These are phyloP conservation scores for Apodemus speciosus DNA, from an alignment of 2,113 vertebrate genomes.

Conservation along the genomic window DNA sequence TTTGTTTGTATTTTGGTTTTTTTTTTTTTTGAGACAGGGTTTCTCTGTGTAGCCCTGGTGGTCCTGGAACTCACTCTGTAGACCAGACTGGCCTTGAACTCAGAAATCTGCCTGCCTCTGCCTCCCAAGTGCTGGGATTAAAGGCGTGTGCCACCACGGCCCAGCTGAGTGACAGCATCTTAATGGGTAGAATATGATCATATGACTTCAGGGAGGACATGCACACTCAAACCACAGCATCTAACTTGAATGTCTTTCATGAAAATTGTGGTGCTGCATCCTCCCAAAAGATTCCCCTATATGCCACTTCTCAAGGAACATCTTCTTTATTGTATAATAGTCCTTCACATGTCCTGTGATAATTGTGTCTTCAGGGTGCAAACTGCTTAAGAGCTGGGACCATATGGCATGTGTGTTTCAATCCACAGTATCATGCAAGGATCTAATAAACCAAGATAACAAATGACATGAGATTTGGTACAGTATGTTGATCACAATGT, in stretches of 20 bases:
- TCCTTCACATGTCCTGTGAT: not conserved
- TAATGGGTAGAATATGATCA: not conserved
- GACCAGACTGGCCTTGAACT: too few species aligned
- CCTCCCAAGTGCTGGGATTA: too few species aligned
- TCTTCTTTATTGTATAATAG: not conserved
- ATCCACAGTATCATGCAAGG: not conserved
- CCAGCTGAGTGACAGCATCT: not conserved
- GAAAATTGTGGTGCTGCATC: not conserved
- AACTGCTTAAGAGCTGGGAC: not conserved
- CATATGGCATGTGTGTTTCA: not conserved
- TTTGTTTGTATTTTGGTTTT: too few species aligned
- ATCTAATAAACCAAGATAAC: not conserved
- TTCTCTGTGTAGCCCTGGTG: too few species aligned
- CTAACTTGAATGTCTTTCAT: not conserved
- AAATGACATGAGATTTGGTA: not conserved
- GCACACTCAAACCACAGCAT: not conserved
- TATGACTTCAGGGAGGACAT: not conserved
- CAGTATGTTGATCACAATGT: not conserved
- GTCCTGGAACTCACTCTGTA: too few species aligned
- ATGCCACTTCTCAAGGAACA: not conserved
- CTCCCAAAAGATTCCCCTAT: not conserved
- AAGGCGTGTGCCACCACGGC: too few species aligned
- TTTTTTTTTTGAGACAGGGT: too few species aligned
- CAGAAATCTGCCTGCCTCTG: too few species aligned
- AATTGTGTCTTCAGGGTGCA: not conserved